Evolutionary conservation across 2,797 vertebrate species (phyloP), one percentile per base, ranked within the genome.

Genomic region (Delichon dasypus): DNA sequence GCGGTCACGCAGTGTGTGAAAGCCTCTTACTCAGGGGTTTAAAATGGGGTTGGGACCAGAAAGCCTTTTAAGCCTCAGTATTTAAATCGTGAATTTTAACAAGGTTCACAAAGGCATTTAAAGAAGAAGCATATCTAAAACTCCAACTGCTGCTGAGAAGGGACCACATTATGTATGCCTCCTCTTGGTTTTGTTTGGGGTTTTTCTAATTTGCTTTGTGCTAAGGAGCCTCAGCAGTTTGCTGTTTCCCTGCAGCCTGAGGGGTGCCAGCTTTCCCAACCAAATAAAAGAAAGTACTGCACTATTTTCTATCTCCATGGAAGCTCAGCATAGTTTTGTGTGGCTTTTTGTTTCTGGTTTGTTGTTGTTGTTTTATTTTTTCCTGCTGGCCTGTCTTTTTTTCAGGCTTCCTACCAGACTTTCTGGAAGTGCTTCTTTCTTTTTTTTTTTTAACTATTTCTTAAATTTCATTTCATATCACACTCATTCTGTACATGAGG

Each of bases 251-350:
- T 92, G 85, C 84, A 85, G 66, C 25, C 55, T 55, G 25, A 89
- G 89, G 50, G 78, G 70, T 86, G 94, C 90, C 86, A 93, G 65
- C 88, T 93, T 36, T 84, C 88, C 93, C 70, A 53, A 79, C 82
- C 86, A 82, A 92, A 67, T 27, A 78, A 89, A 90, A 96, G 71
- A 94, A 90, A 94, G 73, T 62, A 5, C 73, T 78, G 89, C 57
- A 38, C 55, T 72, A 57, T 91, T 96, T 95, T 89, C 88, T 51
- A 80, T 97, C 95, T 96, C 94, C 93, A 94, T 95, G 94, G 94
- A 94, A 95, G 92, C 92, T 80, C 47, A 94, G 62, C n/a, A 40
- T 5, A 78, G 85, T 83, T 94, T 55, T 64, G 54, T 64, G 60
- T 44, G 55, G 68, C 84, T 64, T 86, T 78, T 60, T 74, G 45